Evolutionary conservation across 2,113 vertebrate species (phyloP), one percentile per base, ranked within the genome.

Genomic region (Electrona antarctica): DNA sequence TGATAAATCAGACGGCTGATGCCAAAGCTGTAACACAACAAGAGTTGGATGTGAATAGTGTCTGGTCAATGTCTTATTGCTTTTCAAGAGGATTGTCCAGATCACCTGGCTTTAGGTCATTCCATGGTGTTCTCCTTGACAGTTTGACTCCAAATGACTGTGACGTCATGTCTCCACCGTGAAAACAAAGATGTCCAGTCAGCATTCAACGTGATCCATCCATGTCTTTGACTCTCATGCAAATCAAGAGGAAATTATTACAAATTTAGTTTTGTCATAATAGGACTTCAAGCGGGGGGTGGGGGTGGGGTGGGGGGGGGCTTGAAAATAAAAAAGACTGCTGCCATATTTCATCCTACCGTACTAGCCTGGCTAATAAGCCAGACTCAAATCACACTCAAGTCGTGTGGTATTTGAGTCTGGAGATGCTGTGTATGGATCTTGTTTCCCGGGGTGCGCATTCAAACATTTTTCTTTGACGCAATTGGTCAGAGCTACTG

Each of bases 1-100:
- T 10, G 21, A 21, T 21, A 21, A 21, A 29, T 62, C 49, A 67
- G 15, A 72, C 21, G 60, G 60, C 10, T 63, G 55, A 41, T 69
- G 58, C n/a, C 45, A 46, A 70, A 47, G 21, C 59, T 64, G 60
- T 15, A 7, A 55, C 1, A 48, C 9, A 61, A 61, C 15, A 51
- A 51, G 67, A 47, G 68, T 69, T 15, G 71, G 76, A 83, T 57
- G 57, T 21, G 48, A 79, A 85, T 13, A n/a, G 48, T 13, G 33
- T 45, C 46, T 15, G 15, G 10, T 21, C 61, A 86, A 57, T 56
- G 29, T 60, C 77, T 45, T 81, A 87, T 85, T 89, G 90, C 86
- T 87, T 75, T 80, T 83, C 10, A 49, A 69, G 7, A 73, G 62
- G 67, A 67, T 50, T 57, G 12, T 46, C 67, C 58, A 52, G 63